These are phyloP conservation scores for Drosophila asahinai DNA, from an alignment of 1,140 invertebrate species.

Conservation along the genomic window DNA sequence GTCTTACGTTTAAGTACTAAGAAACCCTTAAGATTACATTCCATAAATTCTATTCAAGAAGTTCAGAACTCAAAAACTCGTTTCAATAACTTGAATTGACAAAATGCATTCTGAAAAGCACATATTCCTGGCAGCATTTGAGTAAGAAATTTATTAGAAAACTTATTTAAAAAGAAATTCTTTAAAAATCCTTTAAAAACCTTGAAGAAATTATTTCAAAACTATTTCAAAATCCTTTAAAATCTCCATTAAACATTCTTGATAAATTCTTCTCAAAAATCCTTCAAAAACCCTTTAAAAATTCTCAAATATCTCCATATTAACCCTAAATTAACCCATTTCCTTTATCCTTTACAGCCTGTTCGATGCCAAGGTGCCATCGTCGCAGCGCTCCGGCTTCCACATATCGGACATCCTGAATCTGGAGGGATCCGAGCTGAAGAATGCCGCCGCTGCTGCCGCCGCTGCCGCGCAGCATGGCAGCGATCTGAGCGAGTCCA, in stretches of 20 bases:
- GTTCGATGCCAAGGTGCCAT: constrained; percentile 82
- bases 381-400: constrained; percentile 88
- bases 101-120: neutral
- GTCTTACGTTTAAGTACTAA: no score
- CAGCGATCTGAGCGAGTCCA: constrained; percentile 47
- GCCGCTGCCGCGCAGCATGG: constrained; percentile 58
- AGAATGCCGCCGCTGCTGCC: constrained; percentile 71
- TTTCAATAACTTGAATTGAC: no score
- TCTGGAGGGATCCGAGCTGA: constrained; percentile 86
- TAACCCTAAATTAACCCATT: no score
- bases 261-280: no score
- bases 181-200: neutral
- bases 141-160: neutral
- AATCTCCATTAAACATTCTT: no score
- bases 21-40: neutral
- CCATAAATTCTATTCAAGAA: neutral
- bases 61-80: neutral
- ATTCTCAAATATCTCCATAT: no score
- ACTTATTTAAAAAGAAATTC: neutral
- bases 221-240: no score
- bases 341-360: constrained; percentile 53
- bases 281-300: no score
- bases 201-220: no score
- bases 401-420: constrained; percentile 92
- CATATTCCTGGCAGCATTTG: neutral